Percentiles rank a stretch among this genome's conserved stretches.
Evolutionary conservation across 2,797 vertebrate genomes (phyloP).

Genomic region (Sylvilagus floridanus): DNA sequence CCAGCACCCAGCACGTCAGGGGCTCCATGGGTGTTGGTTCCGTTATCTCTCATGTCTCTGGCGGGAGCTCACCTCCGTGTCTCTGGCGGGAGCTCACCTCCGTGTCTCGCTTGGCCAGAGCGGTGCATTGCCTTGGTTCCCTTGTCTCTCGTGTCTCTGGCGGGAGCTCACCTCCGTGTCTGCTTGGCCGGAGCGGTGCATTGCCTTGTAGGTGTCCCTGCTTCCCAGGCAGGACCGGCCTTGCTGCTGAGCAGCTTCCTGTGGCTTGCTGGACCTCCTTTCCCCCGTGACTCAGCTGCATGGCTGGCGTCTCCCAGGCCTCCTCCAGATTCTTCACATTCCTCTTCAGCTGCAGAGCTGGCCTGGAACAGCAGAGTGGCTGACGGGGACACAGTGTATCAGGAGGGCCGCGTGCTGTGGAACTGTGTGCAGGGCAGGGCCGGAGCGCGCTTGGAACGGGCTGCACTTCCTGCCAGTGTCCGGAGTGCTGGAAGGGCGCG

Average conservation of each 20-base stretch:
- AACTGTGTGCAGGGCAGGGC: background rate
- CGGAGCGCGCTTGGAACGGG: background rate
- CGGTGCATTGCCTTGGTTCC: background rate
- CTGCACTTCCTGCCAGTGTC: background rate
- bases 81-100: no score
- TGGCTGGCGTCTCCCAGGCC: conserved; percentile 62
- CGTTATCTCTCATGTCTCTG: no score
- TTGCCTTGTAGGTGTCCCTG: background rate
- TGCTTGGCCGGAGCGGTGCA: background rate
- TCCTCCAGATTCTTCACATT: conserved; percentile 67
- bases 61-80: no score
- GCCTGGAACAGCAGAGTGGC: background rate
- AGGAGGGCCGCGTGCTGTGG: background rate
- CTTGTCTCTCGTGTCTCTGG: background rate
- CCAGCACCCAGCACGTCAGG: background rate
- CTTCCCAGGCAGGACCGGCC: background rate
- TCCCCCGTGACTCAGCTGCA: background rate
- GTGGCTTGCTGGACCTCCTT: conserved; percentile 25
- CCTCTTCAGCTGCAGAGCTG: conserved; percentile 54
- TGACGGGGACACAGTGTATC: background rate
- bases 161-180: background rate
- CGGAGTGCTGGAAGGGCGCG: background rate
- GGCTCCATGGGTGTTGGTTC: background rate
- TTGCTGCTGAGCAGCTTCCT: background rate
- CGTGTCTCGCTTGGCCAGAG: background rate